Percentiles rank a stretch among this genome's conserved stretches.
These are phyloP conservation scores for Ganaspis sp. DNA, from an alignment of 1,140 invertebrate species.

Conservation along the genomic window DNA sequence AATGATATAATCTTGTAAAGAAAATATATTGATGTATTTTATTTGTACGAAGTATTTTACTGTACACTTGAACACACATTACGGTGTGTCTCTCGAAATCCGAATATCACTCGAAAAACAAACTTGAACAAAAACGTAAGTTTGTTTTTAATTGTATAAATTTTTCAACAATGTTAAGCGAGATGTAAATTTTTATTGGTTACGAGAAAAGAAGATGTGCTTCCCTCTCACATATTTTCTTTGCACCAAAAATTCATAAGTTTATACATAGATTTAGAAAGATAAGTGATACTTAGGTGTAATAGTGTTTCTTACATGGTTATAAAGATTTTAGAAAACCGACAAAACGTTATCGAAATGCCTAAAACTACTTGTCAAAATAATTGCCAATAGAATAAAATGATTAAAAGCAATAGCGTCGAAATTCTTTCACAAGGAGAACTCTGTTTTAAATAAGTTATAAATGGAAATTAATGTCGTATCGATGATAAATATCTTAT, in stretches of 20 bases:
- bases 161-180: constrained; percentile 28
- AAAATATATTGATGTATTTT: constrained; percentile 29
- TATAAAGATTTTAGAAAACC: constrained; percentile 42
- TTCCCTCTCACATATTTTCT: constrained; percentile 70
- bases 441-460: no score
- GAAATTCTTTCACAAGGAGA: background rate
- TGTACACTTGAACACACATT: background rate
- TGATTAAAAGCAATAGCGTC: background rate
- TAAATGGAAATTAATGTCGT: no score
- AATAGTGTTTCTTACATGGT: constrained; percentile 27
- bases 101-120: constrained; percentile 39
- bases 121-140: constrained; percentile 31
- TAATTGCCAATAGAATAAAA: background rate
- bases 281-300: constrained; percentile 32
- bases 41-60: constrained; percentile 25
- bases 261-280: constrained; percentile 42
- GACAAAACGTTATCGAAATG: constrained; percentile 35
- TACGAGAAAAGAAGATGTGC: constrained; percentile 61
- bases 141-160: constrained; percentile 38
- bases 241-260: constrained; percentile 61
- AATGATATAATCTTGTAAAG: constrained; percentile 27
- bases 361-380: background rate
- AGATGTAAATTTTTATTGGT: constrained; percentile 37
- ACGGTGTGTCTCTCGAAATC: background rate
- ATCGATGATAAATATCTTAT: no score